Conservation (phyloP, 2,113 vertebrate species). For the Copsychus sechellarum region DNA sequence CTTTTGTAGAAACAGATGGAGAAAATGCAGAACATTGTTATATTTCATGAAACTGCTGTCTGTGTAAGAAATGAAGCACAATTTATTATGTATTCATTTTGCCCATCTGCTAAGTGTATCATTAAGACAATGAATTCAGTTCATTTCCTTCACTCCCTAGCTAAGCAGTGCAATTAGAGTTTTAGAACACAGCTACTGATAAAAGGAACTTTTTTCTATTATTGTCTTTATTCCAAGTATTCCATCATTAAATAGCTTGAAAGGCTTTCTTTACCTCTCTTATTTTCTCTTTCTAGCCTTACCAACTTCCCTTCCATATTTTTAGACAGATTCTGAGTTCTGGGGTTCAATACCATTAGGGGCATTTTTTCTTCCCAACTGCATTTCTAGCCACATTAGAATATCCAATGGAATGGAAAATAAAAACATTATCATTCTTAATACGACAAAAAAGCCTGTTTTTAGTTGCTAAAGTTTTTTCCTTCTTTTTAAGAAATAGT, state of each 20-base stretch:
- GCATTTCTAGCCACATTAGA: not conserved
- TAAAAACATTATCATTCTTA: not conserved
- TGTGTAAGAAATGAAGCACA: conserved; percentile 61
- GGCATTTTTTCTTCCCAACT: not conserved
- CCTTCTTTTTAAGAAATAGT: not conserved
- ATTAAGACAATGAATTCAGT: conserved; percentile 64
- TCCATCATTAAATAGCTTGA: not conserved
- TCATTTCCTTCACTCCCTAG: conserved; percentile 43
- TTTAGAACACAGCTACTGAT: conserved; percentile 22
- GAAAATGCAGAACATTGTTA: conserved; percentile 56
- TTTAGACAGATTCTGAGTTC: not conserved
- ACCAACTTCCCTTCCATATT: not conserved
- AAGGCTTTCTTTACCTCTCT: not conserved
- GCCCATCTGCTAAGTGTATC: conserved; percentile 66
- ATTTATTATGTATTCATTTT: conserved; percentile 29
- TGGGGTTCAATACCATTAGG: not conserved
- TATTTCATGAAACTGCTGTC: conserved; percentile 55
- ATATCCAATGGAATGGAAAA: not conserved
- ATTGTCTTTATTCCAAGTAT: not conserved
- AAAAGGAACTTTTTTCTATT: not conserved
- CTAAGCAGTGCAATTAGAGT: conserved; percentile 31
- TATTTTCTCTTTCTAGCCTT: not conserved
- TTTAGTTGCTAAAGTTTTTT: not conserved
- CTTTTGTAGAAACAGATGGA: conserved; percentile 68
- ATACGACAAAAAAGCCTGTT: not conserved